Conservation (phyloP, 2,888 invertebrate genomes). For the Drosophila nigricruria region DNA sequence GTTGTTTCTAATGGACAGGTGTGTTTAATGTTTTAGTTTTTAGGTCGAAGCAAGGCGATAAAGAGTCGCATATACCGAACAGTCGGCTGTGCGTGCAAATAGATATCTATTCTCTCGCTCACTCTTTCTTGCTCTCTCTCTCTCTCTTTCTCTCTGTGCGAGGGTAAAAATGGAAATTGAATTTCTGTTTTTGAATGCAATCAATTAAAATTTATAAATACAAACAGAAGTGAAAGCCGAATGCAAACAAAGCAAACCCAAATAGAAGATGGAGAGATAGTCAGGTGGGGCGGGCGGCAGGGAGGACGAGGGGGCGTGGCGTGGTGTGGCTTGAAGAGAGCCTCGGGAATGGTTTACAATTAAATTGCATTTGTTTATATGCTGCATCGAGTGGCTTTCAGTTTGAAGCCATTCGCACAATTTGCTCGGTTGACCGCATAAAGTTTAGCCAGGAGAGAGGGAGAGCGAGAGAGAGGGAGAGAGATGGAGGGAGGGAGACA, state of each 20-base stretch:
- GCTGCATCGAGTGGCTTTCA: conserved; percentile 31
- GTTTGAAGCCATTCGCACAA: conserved; percentile 20
- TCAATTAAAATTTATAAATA: conserved; percentile 61
- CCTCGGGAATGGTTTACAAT: conserved; percentile 43
- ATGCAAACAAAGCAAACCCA: conserved; percentile 23
- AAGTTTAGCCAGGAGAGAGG: not conserved
- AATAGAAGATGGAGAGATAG: conserved; percentile 10
- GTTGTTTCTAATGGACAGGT: not conserved
- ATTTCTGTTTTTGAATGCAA: conserved; percentile 56
- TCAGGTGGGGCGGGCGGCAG: not conserved
- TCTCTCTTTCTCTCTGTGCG: not conserved
- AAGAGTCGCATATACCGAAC: not conserved
- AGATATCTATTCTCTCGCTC: not conserved
- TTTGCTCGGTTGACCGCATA: conserved; percentile 26
- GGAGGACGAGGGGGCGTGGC: not conserved
- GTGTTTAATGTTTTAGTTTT: not conserved
- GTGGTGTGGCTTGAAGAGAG: not conserved
- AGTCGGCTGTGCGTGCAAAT: not conserved
- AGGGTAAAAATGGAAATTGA: conserved; percentile 27
- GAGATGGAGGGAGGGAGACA: not conserved
- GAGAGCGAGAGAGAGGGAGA: not conserved
- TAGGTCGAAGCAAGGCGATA: not conserved
- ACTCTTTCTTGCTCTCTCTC: not conserved
- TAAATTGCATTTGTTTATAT: conserved; percentile 62
- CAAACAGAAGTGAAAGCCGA: conserved; percentile 34